These are phyloP conservation scores for Acromyrmex heyeri DNA, from an alignment of 1,140 invertebrate genomes.

Conservation along the genomic window DNA sequence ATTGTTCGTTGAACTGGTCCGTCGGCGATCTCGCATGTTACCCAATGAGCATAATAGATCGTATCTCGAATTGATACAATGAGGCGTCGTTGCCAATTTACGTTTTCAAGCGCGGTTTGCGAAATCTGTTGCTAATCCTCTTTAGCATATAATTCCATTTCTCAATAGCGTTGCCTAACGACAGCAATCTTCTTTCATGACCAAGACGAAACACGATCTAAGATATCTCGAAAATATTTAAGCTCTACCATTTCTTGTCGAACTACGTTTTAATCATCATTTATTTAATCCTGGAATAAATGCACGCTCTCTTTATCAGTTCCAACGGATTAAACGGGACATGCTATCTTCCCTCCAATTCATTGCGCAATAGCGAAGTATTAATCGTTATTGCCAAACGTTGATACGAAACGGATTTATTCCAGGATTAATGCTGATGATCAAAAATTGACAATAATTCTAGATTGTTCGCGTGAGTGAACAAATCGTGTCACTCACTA, in stretches of 20 bases:
- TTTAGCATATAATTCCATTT: slow-evolving; percentile 18
- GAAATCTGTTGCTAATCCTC: neutral
- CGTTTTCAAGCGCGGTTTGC: slow-evolving; percentile 5
- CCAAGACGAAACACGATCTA: slow-evolving; percentile 43
- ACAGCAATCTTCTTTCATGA: neutral
- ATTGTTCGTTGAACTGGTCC: slow-evolving; percentile 64
- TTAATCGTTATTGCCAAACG: neutral
- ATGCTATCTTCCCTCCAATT: neutral
- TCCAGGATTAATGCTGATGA: slow-evolving; percentile 30
- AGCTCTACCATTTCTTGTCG: slow-evolving; percentile 6
- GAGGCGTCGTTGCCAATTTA: slow-evolving; percentile 12
- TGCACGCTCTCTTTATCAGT: neutral
- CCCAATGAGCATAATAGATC: slow-evolving; percentile 28
- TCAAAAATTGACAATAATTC: neutral
- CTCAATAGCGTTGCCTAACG: slow-evolving; percentile 10
- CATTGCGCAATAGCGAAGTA: slow-evolving; percentile 5
- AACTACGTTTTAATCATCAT: slow-evolving; percentile 2
- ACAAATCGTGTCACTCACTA: neutral
- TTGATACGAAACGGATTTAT: neutral
- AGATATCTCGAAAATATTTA: slow-evolving; percentile 21
- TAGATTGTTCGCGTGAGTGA: neutral
- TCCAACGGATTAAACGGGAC: neutral
- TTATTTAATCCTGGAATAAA: slow-evolving; percentile 29
- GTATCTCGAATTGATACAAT: slow-evolving; percentile 41
- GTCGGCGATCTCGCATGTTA: slow-evolving; percentile 34